These are phyloP conservation scores for Lithophane leautieri DNA, from an alignment of 2,888 invertebrate species.

Conservation along the genomic window DNA sequence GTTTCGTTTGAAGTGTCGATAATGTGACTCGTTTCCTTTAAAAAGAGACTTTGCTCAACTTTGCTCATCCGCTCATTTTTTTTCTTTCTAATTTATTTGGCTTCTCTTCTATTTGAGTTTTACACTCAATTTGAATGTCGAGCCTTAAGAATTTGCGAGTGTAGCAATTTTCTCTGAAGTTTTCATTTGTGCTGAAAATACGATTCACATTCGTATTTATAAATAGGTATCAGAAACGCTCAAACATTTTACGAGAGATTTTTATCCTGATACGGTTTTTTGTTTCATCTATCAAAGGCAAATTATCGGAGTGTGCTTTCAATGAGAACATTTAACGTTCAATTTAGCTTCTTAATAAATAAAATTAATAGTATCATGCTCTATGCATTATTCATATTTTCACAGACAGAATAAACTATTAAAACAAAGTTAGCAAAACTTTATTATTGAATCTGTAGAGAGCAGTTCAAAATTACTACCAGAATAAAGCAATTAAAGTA, in stretches of 20 bases:
- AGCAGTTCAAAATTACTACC: slow-evolving; percentile 25
- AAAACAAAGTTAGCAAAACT: slow-evolving; percentile 24
- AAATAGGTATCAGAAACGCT: neutral
- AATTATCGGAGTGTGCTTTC: neutral
- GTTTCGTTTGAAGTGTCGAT: slow-evolving; percentile 34
- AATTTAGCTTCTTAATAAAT: slow-evolving; percentile 1
- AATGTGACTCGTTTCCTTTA: slow-evolving; percentile 43
- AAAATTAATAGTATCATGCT: neutral
- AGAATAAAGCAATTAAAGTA: slow-evolving; percentile 17
- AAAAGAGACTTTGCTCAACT: slow-evolving; percentile 43
- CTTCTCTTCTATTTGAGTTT: slow-evolving; percentile 53
- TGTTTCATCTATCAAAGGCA: slow-evolving; percentile 11
- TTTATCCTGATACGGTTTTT: neutral
- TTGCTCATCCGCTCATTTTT: slow-evolving; percentile 38
- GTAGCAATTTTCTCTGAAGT: slow-evolving; percentile 1
- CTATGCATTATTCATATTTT: slow-evolving; percentile 9
- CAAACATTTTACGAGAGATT: neutral
- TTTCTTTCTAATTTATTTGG: slow-evolving; percentile 50
- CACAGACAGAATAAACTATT: slow-evolving; percentile 13
- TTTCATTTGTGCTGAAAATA: slow-evolving; percentile 3
- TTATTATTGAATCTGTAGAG: slow-evolving; percentile 30
- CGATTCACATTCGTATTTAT: neutral
- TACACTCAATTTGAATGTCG: slow-evolving; percentile 31
- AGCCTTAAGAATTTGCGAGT: slow-evolving; percentile 10
- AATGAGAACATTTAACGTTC: slow-evolving; percentile 7